Base-by-base conservation (phyloP, 2,888 invertebrate genomes). In the Drosophila longiperda region DNA sequence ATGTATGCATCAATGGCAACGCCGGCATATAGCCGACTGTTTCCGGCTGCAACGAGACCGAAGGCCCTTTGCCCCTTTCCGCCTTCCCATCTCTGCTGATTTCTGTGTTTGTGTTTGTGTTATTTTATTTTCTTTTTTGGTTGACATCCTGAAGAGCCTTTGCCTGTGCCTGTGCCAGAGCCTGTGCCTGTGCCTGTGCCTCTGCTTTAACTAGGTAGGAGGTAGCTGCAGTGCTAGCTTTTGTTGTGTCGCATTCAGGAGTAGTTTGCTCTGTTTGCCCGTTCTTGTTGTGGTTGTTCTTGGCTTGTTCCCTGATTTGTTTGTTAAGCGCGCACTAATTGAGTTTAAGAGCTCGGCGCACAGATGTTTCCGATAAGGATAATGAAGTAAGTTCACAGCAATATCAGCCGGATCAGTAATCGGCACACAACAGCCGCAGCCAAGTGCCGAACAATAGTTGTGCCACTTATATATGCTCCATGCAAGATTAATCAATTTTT, bases 311-410 rank as follows among this genome's bases (percentile, higher is more conserved):
- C 55, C 66, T 72, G 71, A 75, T 85, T 88, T 82, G 77, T 78
- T 83, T 72, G 80, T 76, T 77, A 74, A 87, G 75, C 86, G 90
- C 78, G 90, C 88, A 81, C 86, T 87, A 87, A 87, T 87, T 87
- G 81, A 90, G 87, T 71, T 87, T 58, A 81, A 79, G 81, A 68
- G 86, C 62, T 60, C 71, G 57, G 45, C 66, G 58, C 74, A 64
- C 81, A 73, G 83, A 87, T 83, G 62, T 23, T 32, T 32, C 58
- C 52, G 78, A 80, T 76, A 75, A 78, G 86, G 59, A 69, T 75
- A 63, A 75, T 70, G 70, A 66, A 70, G 75, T 71, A 33, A 20
- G 26, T 20, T 33, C 29, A 50, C 50, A 50, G 50, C 29, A 15
- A 36, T 26, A 23, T 23, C 23, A 40, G 36, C 33, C 52, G 33